Evolutionary conservation across 2,113 vertebrate genomes (phyloP).

Genomic region (Oreochromis aureus): DNA sequence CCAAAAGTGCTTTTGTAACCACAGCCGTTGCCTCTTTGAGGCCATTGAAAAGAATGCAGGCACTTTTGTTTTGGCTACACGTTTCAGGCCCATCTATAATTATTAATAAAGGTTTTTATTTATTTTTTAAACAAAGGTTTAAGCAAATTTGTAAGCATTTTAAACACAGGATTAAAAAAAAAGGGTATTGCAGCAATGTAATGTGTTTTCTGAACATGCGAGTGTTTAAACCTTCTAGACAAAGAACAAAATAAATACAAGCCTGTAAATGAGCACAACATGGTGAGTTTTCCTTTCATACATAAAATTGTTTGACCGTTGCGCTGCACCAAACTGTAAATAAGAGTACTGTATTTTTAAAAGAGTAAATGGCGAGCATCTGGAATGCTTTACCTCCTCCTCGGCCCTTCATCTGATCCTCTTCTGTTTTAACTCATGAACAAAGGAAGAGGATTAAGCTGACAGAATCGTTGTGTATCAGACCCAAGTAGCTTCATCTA

Average conservation of each 20-base stretch:
- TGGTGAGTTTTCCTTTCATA: neutral
- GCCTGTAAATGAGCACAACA: neutral
- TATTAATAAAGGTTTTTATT: neutral
- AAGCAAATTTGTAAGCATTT: neutral
- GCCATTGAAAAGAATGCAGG: neutral
- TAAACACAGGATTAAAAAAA: neutral
- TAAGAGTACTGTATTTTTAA: neutral
- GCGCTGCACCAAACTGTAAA: neutral
- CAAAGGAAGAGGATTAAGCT: neutral
- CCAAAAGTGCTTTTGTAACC: neutral
- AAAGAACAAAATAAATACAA: neutral
- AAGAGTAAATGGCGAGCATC: neutral
- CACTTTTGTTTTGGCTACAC: neutral
- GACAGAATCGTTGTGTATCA: neutral
- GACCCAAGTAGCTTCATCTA: neutral
- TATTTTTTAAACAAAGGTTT: neutral
- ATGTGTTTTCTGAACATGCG: neutral
- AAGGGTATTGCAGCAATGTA: neutral
- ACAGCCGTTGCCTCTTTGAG: neutral
- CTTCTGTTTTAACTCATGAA: neutral
- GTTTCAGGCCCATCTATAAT: neutral
- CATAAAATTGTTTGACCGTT: neutral
- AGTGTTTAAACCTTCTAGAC: neutral
- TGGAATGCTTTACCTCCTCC: neutral
- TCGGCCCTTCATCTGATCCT: neutral